These are phyloP conservation scores for Mycetomoellerius zeteki DNA, from an alignment of 1,140 invertebrate species.

Conservation along the genomic window DNA sequence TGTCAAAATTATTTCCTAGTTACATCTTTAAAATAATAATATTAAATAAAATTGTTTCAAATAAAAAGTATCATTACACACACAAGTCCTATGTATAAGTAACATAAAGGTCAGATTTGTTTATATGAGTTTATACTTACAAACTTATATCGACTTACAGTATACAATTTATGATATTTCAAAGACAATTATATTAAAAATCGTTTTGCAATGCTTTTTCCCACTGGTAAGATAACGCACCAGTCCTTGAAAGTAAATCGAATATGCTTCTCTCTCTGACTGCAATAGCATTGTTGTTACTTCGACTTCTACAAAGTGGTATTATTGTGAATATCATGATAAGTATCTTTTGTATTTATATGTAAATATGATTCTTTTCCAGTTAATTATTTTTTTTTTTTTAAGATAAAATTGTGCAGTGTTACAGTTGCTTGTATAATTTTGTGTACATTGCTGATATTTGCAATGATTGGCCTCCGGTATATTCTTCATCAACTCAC, in stretches of 20 bases:
- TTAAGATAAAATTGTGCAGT: constrained; percentile 17
- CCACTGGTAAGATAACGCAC: neutral
- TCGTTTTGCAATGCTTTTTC: neutral
- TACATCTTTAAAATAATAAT: no score
- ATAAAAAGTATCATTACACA: no score
- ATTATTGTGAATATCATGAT: neutral
- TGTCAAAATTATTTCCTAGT: no score
- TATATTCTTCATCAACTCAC: constrained; percentile 15
- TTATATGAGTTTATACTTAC: no score
- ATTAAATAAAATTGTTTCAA: no score
- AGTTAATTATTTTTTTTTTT: constrained; percentile 3
- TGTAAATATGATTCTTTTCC: neutral
- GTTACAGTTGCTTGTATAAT: constrained; percentile 7
- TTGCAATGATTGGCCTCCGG: neutral
- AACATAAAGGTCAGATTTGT: no score
- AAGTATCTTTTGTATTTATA: neutral
- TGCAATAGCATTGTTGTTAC: neutral
- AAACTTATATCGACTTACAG: no score
- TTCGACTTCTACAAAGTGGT: neutral
- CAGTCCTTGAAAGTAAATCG: neutral
- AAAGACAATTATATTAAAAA: neutral
- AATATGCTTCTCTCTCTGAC: neutral
- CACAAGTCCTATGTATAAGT: no score
- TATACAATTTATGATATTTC: no score
- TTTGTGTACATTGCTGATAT: neutral